Base-by-base conservation (phyloP, 2,797 vertebrate species). In the Gallinago stenura region DNA sequence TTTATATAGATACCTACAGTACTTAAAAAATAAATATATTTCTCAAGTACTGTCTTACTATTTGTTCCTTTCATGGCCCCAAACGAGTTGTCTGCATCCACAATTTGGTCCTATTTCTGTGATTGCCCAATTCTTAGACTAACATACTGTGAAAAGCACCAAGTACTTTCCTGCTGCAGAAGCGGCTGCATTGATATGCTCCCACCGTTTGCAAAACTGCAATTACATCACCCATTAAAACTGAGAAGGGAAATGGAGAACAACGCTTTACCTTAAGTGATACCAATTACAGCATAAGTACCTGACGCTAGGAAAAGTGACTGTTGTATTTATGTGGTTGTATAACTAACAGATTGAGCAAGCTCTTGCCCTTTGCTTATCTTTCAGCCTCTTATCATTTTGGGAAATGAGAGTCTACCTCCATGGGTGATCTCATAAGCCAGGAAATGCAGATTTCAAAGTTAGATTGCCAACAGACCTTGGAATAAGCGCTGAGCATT, bases 241-340 rank as follows among this genome's bases (percentile, higher is more conserved):
- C 15, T 0, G 48, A 93, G 79, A 62, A 31, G 69, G 91, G 76
- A 91, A 90, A 87, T 21, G 33, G 85, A 95, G 93, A 95, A 50
- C 77, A 90, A 71, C 5, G 5, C 82, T 89, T 87, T 91, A 88
- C 61, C 20, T 91, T 89, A 92, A 94, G 89, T 48, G 76, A 85
- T 89, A 65, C 89, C 89, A 92, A 94, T 96, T 95, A 94, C 89
- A 86, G 84, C 83, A 43, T 93, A 94, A 93, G 91, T 88, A 95
- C 92, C 79, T 86, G 84, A 91, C 51, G 65, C 79, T 96, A 86
- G 78, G 72, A 83, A 93, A 88, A 95, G 95, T 33, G 89, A 94
- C 89, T 86, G 92, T 73, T 96, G 64, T 26, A 92, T 95, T 93
- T 95, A 89, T 78, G 79, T 61, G n/a, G 81, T 78, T 93, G 48